A percentile compares a stretch with the other conserved stretches of the same genome.
phyloP scores from a whole-genome alignment of 2,113 vertebrate species.

The Hassar affinis region DNA sequence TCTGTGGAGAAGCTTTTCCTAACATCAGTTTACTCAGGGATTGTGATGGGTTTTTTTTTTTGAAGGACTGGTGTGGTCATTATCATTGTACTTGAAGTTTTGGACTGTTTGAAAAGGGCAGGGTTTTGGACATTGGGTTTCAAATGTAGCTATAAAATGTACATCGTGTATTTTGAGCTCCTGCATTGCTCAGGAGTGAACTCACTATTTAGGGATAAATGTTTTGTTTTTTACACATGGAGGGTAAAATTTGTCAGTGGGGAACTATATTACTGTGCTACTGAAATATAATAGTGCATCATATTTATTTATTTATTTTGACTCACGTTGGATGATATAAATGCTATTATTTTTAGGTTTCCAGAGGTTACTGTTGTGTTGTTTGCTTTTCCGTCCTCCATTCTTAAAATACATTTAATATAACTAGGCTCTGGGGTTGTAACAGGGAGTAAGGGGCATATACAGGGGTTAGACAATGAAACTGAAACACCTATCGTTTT shows the following conservation, averaged over 20 bases:
- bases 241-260: background rate
- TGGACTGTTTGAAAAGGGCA: background rate
- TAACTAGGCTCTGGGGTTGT: background rate
- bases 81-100: conserved; percentile 15
- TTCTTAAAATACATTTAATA: background rate
- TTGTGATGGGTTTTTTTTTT: conserved; percentile 21
- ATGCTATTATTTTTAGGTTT: background rate
- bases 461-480: no score
- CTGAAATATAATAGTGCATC: background rate
- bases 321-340: background rate
- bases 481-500: no score
- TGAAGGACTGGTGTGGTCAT: background rate
- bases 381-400: background rate
- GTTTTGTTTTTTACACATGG: background rate
- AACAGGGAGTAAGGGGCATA: background rate
- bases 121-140: background rate
- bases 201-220: background rate
- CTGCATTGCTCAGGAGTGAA: background rate
- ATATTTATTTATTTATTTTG: background rate
- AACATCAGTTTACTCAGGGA: conserved; percentile 24
- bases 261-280: background rate
- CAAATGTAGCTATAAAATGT: background rate
- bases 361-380: background rate
- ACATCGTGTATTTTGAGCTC: background rate
- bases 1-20: background rate